These are phyloP conservation scores for Eucera pruinosa DNA, from an alignment of 2,888 invertebrate species.

Conservation along the genomic window DNA sequence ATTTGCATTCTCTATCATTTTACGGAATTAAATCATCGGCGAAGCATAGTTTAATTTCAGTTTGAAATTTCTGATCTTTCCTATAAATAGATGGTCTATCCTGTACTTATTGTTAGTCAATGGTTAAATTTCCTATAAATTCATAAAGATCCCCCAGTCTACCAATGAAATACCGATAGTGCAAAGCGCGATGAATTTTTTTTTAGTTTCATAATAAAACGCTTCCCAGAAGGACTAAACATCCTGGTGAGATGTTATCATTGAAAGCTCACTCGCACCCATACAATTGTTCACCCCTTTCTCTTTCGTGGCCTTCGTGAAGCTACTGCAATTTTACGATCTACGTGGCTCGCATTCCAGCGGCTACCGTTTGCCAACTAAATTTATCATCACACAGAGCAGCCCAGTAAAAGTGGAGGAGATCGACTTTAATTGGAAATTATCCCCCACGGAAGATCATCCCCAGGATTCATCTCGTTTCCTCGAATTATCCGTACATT, in stretches of 20 bases:
- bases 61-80: too few relatives aligned
- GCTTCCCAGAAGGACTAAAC: constrained; percentile 11
- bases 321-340: constrained; percentile 37
- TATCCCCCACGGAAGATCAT: constrained; percentile 1
- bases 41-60: too few relatives aligned
- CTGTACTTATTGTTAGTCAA: too few relatives aligned
- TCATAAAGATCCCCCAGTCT: too few relatives aligned
- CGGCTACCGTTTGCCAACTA: constrained; percentile 20
- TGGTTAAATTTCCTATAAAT: too few relatives aligned
- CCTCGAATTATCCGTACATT: too few relatives aligned
- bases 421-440: constrained; percentile 39
- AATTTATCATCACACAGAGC: constrained; percentile 32
- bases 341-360: constrained; percentile 39
- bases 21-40: too few relatives aligned
- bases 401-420: constrained; percentile 11
- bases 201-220: constrained; percentile 3
- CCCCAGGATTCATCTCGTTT: constrained; percentile 7
- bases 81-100: too few relatives aligned
- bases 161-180: background rate
- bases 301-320: constrained; percentile 12
- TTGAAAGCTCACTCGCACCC: constrained; percentile 33
- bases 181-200: constrained; percentile 13
- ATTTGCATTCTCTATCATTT: too few relatives aligned
- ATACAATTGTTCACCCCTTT: constrained; percentile 15
- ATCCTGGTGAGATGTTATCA: constrained; percentile 18